These are phyloP conservation scores for Heliornis fulica DNA, from an alignment of 2,113 vertebrate species.

Conservation along the genomic window DNA sequence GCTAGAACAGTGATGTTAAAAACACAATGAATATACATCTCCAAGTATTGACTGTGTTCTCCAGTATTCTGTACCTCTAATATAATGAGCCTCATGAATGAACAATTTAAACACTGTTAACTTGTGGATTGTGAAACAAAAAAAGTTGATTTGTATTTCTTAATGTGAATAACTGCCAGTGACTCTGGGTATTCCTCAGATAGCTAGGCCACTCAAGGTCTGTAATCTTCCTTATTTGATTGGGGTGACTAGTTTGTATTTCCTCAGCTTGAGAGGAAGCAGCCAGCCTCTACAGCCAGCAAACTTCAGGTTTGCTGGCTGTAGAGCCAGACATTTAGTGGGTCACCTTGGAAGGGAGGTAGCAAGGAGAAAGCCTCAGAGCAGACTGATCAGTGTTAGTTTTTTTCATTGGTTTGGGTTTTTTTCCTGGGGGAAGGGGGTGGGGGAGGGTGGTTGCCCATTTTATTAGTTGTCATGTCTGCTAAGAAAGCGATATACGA, in stretches of 20 bases:
- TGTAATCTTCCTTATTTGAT: background rate
- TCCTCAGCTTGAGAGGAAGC: background rate
- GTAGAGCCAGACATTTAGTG: background rate
- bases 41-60: background rate
- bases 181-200: background rate
- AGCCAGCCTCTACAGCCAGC: no score
- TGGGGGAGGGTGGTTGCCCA: fast-evolving
- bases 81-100: background rate
- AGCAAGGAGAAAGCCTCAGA: background rate
- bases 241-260: background rate
- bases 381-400: background rate
- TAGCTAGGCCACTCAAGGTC: background rate
- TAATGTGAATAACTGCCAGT: background rate
- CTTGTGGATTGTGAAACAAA: background rate
- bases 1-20: background rate
- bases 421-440: no score
- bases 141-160: background rate
- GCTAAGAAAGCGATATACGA: background rate
- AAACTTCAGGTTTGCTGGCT: background rate
- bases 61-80: background rate
- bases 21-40: background rate
- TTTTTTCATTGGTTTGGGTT: background rate
- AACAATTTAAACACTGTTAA: background rate
- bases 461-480: background rate
- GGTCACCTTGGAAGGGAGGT: background rate